A percentile compares a stretch with the other conserved stretches of the same genome.
These are phyloP conservation scores for Otolemur crassicaudatus DNA, from an alignment of 2,797 vertebrate genomes.

Conservation along the genomic window DNA sequence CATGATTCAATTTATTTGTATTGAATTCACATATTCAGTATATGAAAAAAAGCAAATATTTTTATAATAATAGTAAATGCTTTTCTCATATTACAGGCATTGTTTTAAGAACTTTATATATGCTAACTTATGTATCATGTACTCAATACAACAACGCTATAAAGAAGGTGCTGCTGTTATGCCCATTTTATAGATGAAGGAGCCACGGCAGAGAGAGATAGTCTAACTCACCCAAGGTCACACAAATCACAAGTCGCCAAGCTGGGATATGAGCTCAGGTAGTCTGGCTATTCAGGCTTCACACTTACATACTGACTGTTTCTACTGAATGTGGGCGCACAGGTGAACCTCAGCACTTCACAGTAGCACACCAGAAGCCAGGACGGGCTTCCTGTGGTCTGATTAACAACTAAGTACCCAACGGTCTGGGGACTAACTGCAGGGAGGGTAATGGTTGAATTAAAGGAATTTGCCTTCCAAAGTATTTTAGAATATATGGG, in stretches of 20 bases:
- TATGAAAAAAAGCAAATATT: slow-evolving; percentile 9
- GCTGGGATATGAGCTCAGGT: background rate
- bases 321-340: background rate
- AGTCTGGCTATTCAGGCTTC: background rate
- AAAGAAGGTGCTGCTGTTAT: background rate
- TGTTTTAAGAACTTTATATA: background rate
- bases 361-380: background rate
- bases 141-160: background rate
- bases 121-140: background rate
- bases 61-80: background rate
- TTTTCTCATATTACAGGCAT: background rate
- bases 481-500: background rate
- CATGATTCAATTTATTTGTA: background rate
- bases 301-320: background rate
- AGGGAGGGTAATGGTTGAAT: background rate
- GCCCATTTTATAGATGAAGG: background rate
- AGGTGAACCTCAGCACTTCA: background rate
- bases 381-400: background rate
- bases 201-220: background rate
- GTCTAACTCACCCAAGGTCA: background rate
- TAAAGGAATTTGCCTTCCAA: slow-evolving; percentile 17
- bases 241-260: background rate
- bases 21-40: slow-evolving; percentile 26
- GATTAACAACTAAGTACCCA: background rate
- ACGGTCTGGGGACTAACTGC: background rate